Evolutionary conservation across 2,888 invertebrate genomes (phyloP).

Genomic region (Microplitis manilae): DNA sequence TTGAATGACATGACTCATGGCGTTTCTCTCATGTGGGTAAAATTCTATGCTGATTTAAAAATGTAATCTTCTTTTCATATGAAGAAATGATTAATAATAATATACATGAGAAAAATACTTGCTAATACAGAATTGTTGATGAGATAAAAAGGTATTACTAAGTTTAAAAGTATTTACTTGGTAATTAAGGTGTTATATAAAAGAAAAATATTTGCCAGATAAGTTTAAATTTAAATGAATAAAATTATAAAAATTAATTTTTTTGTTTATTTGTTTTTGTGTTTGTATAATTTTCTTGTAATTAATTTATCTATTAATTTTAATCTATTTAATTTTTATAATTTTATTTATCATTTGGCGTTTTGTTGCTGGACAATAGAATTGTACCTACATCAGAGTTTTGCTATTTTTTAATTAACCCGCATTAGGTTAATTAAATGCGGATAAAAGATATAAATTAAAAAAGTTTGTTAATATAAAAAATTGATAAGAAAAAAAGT

Average conservation of each 20-base stretch:
- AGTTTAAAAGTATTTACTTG: background rate
- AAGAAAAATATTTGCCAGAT: background rate
- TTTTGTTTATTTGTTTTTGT: background rate
- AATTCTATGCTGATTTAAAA: conserved; percentile 40
- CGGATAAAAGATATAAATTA: conserved; percentile 25
- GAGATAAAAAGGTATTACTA: background rate
- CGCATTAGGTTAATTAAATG: conserved; percentile 22
- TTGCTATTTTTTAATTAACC: conserved; percentile 59
- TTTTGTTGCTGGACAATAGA: background rate
- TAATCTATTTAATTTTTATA: background rate
- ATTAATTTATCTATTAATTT: background rate
- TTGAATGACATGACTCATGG: conserved; percentile 68
- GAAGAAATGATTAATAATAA: background rate
- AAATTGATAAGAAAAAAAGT: conserved; percentile 51
- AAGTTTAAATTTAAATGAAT: background rate
- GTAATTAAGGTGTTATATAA: background rate
- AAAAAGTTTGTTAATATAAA: conserved; percentile 25
- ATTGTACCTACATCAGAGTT: conserved; percentile 60
- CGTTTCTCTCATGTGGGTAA: conserved; percentile 60
- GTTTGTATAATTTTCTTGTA: background rate
- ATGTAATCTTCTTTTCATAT: background rate
- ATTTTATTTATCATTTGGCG: background rate
- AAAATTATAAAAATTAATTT: background rate
- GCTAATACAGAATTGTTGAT: background rate
- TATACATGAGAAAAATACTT: background rate